A percentile compares a stretch with the other conserved stretches of the same genome.
These are phyloP conservation scores for Ditylenchus weischeri DNA, from an alignment of 2,888 invertebrate species.

Conservation along the genomic window DNA sequence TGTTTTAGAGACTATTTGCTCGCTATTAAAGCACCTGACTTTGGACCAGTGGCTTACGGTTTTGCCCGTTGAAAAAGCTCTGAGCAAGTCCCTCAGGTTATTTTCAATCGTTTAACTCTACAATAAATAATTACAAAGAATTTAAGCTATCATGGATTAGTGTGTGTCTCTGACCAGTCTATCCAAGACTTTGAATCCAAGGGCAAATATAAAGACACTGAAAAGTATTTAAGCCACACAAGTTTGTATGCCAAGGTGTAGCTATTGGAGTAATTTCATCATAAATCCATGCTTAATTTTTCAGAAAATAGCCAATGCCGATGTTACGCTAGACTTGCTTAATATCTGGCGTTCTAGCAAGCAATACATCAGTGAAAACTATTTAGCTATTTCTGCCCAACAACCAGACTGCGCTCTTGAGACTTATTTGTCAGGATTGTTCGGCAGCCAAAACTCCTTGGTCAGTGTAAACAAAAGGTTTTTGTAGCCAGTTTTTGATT, in stretches of 20 bases:
- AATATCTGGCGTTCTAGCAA: conserved; percentile 3
- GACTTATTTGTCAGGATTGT: conserved; percentile 1
- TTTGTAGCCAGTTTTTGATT: neutral
- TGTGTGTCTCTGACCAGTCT: neutral
- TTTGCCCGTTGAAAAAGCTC: neutral
- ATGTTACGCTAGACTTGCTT: neutral
- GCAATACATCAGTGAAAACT: neutral
- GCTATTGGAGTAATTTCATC: too few relatives aligned
- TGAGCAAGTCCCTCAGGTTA: conserved; percentile 1
- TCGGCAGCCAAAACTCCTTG: neutral
- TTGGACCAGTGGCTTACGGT: neutral
- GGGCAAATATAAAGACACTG: neutral
- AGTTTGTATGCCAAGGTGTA: conserved; percentile 5
- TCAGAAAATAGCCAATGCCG: conserved; percentile 3
- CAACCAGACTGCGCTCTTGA: neutral
- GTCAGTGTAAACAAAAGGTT: too few relatives aligned
- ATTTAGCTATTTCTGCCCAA: too few relatives aligned
- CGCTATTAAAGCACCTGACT: neutral
- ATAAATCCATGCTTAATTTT: neutral
- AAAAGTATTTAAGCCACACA: neutral
- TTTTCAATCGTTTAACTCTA: neutral
- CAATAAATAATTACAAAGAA: too few relatives aligned
- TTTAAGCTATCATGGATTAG: conserved; percentile 1
- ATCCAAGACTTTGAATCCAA: neutral
- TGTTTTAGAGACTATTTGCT: neutral